Evolutionary conservation across 92 coral and sea anemone species (phyloP).

Genomic region (Metridium senile): DNA sequence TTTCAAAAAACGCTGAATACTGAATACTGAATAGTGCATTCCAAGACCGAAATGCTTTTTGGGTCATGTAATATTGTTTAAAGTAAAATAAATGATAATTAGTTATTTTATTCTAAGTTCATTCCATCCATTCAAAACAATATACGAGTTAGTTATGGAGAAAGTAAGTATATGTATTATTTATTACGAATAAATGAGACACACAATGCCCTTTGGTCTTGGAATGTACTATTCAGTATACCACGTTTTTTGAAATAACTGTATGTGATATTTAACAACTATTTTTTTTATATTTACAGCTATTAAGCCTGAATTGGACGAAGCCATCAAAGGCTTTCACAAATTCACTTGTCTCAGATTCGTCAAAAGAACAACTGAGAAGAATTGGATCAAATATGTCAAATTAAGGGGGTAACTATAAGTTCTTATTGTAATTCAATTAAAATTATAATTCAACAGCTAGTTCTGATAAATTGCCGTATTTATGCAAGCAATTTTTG

Average conservation of each 20-base stretch:
- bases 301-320: slow-evolving; percentile 31
- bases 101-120: too few species aligned
- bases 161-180: too few species aligned
- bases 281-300: background rate
- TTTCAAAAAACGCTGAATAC: too few species aligned
- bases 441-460: background rate
- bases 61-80: too few species aligned
- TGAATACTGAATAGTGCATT: too few species aligned
- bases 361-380: slow-evolving; percentile 54
- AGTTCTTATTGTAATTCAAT: too few species aligned
- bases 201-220: background rate
- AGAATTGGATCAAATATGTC: slow-evolving; percentile 50
- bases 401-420: background rate
- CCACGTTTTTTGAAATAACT: background rate
- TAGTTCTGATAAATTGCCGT: background rate
- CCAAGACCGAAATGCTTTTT: too few species aligned
- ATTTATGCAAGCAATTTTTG: too few species aligned
- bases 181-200: too few species aligned
- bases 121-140: too few species aligned
- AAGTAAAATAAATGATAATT: too few species aligned
- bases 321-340: slow-evolving; percentile 52
- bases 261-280: background rate
- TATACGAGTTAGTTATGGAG: too few species aligned
- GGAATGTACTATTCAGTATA: background rate
- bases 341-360: slow-evolving; percentile 66